phyloP scores from a whole-genome alignment of 2,888 invertebrate species.

The Bombyx huttoni region DNA sequence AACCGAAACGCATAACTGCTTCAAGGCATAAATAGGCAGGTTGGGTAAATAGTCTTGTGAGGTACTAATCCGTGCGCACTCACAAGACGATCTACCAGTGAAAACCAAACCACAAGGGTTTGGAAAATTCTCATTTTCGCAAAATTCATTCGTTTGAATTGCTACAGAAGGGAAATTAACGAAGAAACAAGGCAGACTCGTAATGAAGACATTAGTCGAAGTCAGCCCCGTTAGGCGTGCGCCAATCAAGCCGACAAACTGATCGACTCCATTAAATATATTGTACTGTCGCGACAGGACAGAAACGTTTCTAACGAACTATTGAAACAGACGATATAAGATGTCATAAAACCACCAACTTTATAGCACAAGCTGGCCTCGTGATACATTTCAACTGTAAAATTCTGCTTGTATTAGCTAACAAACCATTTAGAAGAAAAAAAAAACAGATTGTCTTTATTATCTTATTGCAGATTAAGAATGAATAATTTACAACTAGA shows the following conservation, averaged over 20 bases:
- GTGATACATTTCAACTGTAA: neutral
- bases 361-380: neutral
- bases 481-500: no score
- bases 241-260: constrained; percentile 15
- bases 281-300: constrained; percentile 3
- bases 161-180: constrained; percentile 6
- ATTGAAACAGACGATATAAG: constrained; percentile 11
- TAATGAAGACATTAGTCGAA: constrained; percentile 13
- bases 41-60: no score
- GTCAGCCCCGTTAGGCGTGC: constrained; percentile 6
- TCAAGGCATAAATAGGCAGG: no score
- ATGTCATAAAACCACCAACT: neutral
- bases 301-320: constrained; percentile 12
- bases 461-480: no score
- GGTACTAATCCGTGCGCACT: no score
- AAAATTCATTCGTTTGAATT: constrained; percentile 1
- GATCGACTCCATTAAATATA: constrained; percentile 14
- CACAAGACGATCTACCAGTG: no score
- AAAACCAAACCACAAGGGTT: no score
- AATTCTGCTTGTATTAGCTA: neutral
- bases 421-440: neutral
- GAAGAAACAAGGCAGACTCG: constrained; percentile 1
- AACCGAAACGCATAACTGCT: no score
- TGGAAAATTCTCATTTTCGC: neutral
- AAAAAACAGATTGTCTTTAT: no score